These are phyloP conservation scores for Acrocephalus arundinaceus DNA, from an alignment of 2,113 vertebrate genomes.

Conservation along the genomic window DNA sequence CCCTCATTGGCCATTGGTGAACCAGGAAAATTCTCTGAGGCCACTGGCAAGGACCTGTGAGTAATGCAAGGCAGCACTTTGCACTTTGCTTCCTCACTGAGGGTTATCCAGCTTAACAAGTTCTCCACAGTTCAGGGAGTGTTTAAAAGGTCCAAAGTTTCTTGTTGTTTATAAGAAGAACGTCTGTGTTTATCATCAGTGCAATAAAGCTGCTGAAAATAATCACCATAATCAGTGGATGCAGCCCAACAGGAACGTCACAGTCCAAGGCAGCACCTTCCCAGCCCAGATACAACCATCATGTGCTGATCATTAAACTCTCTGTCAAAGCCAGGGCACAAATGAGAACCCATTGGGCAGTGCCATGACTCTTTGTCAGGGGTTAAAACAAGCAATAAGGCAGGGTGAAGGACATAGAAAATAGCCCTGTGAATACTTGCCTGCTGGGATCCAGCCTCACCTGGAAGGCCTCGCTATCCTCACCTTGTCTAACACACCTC, in stretches of 20 bases:
- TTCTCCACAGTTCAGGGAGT: background rate
- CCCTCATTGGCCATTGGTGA: background rate
- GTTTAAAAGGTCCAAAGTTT: constrained; percentile 56
- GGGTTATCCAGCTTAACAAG: constrained; percentile 32
- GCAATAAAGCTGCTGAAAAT: constrained; percentile 48
- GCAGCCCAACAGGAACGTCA: background rate
- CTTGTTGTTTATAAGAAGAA: constrained; percentile 14
- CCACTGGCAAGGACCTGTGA: background rate
- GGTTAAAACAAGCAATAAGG: background rate
- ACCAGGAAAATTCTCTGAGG: background rate
- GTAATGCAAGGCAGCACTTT: constrained; percentile 19
- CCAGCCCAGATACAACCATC: background rate
- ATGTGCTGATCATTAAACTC: background rate
- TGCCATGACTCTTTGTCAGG: background rate
- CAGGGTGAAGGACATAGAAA: background rate
- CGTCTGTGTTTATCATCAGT: constrained; percentile 10
- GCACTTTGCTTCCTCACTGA: constrained; percentile 31
- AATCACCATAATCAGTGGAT: background rate
- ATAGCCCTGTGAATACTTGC: background rate
- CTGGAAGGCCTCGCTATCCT: background rate
- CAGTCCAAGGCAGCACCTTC: background rate
- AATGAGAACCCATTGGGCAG: background rate
- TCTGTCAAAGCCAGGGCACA: background rate
- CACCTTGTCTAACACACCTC: background rate
- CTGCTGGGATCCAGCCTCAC: background rate